Conservation (phyloP, 23 tunicate species). For the Oikopleura vanhoeffeni region DNA sequence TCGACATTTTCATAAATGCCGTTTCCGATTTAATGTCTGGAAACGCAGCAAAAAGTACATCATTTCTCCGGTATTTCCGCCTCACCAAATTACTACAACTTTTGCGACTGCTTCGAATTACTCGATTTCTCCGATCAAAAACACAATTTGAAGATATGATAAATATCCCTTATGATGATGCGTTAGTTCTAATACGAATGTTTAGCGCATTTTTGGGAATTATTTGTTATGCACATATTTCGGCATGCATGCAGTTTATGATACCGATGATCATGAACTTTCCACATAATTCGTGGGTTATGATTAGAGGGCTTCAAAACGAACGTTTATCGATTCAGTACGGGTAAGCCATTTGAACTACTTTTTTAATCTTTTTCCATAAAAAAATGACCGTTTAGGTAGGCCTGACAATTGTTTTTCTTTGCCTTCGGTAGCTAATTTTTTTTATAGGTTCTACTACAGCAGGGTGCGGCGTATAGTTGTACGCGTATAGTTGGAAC, state of each 20-base stretch:
- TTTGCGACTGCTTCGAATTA: not conserved
- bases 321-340: not conserved
- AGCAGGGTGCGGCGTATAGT: too few species aligned
- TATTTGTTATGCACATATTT: not conserved
- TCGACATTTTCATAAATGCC: not conserved
- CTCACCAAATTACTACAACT: not conserved
- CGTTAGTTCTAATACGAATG: not conserved
- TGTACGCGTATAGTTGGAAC: too few species aligned
- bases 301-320: conserved; percentile 31
- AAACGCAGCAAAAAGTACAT: not conserved
- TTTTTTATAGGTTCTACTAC: too few species aligned
- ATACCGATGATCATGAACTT: conserved; percentile 50
- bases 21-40: not conserved
- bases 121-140: not conserved
- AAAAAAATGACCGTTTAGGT: too few species aligned
- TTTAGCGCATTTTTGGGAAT: not conserved
- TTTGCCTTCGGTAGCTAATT: too few species aligned
- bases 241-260: conserved; percentile 34
- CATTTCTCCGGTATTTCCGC: not conserved
- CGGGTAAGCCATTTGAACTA: too few species aligned
- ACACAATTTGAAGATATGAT: not conserved
- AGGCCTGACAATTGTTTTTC: too few species aligned
- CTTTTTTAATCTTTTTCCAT: too few species aligned
- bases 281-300: conserved; percentile 59
- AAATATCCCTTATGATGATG: not conserved